Base-by-base conservation (phyloP, 2,113 vertebrate genomes). In the Oryzias celebensis region DNA sequence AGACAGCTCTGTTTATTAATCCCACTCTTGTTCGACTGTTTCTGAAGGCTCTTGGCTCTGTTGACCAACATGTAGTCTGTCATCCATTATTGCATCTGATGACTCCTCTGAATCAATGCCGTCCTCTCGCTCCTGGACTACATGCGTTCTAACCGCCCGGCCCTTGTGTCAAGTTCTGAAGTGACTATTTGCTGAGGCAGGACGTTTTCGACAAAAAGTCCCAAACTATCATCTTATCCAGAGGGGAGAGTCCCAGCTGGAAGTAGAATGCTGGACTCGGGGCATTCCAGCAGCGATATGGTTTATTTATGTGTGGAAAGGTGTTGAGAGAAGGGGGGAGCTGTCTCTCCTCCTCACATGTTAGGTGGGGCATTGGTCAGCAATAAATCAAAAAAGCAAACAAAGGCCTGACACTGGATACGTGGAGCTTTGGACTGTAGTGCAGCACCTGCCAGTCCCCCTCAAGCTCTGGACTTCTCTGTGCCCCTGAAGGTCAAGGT, bases 251-350 rank as follows among this genome's bases (percentile, higher is more conserved):
- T 88, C 89, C 83, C 63, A 72, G 71, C 46, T 58, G 75, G 46
- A 24, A 50, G 42, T 62, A 68, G 83, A 81, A 73, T 41, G 31
- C 55, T 63, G 59, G 72, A 80, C 45, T 73, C 23, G 58, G 44
- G 42, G 75, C 77, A 86, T 91, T 91, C 90, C 87, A 81, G 77
- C 68, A 81, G 77, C 22, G 41, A 58, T 75, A 68, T 45, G 62
- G 82, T 91, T 91, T 92, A 89, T 92, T 89, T 91, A 87, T 89
- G 81, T 85, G 87, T 74, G 65, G 62, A 76, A 85, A 89, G 86
- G 87, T 87, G 81, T 88, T 85, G 84, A 86, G 69, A 82, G 77
- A 77, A 72, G 83, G 68, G 68, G 71, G 71, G 73, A 60, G 73
- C 12, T 43, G 52, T 31, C 58, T 58, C 76, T 71, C 60, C 74